phyloP scores from a whole-genome alignment of 2,113 vertebrate genomes.

The Hemicordylus capensis region DNA sequence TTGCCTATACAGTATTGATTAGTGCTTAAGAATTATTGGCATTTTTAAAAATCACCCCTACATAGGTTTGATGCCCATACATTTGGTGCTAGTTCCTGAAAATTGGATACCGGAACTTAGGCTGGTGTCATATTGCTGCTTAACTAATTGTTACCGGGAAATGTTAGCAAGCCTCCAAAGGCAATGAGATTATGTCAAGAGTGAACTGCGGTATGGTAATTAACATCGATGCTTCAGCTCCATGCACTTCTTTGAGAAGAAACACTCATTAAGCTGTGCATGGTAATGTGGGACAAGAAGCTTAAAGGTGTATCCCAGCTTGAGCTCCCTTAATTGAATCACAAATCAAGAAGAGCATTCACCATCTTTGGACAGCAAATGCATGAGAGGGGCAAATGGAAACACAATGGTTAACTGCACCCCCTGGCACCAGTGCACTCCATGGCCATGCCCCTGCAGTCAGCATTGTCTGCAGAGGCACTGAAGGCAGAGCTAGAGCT shows the following conservation, averaged over 20 bases:
- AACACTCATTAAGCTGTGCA: not conserved
- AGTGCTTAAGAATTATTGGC: not conserved
- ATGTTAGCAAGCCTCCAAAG: not conserved
- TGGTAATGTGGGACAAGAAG: not conserved
- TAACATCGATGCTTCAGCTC: not conserved
- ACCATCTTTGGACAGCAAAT: no score
- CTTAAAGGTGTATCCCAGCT: not conserved
- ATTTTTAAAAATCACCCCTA: not conserved
- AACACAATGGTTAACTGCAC: no score
- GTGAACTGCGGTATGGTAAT: not conserved
- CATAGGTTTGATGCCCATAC: not conserved
- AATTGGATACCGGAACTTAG: not conserved
- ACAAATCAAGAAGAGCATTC: not conserved
- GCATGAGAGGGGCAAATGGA: no score
- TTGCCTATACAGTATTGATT: not conserved
- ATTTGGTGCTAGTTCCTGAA: not conserved
- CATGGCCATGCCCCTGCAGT: no score
- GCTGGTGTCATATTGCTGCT: no score
- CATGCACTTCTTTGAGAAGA: not conserved
- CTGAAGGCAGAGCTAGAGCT: no score
- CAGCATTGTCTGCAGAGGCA: no score
- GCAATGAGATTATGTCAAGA: not conserved
- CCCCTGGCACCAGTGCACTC: no score
- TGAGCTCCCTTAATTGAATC: not conserved
- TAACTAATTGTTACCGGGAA: no score